Conservation (phyloP, 1,140 invertebrate species). For the Tyrophagus putrescentiae region DNA sequence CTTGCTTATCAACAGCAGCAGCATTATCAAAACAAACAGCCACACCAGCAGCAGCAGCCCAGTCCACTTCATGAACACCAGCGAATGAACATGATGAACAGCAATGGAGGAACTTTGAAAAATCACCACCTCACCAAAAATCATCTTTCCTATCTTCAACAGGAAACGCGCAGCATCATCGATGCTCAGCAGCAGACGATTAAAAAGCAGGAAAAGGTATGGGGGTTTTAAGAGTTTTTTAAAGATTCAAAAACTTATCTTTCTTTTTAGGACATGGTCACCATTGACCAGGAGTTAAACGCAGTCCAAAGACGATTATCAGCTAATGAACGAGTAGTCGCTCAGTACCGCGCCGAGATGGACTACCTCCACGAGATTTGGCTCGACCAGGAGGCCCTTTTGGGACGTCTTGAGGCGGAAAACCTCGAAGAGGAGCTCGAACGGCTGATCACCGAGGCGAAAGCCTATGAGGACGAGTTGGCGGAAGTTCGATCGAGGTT, state of each 20-base stretch:
- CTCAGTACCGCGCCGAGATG: conserved; percentile 41
- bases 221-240: background rate
- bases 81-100: too few species aligned
- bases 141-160: background rate
- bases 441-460: conserved; percentile 50
- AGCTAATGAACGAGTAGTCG: background rate
- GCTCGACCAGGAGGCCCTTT: conserved; percentile 43
- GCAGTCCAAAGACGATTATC: background rate
- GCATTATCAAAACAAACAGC: too few species aligned
- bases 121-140: conserved; percentile 6
- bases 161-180: background rate
- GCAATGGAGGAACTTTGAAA: too few species aligned
- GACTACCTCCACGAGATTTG: conserved; percentile 6
- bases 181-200: conserved; percentile 3
- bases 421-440: conserved; percentile 67
- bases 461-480: conserved; percentile 22
- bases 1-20: too few species aligned
- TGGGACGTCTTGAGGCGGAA: conserved; percentile 40
- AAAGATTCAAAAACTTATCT: background rate
- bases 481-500: conserved; percentile 36
- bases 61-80: too few species aligned
- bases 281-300: conserved; percentile 8
- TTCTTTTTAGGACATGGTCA: conserved; percentile 2
- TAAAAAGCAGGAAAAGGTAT: conserved; percentile 10
- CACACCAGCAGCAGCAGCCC: background rate